These are phyloP conservation scores for Hofmannophila pseudospretella DNA, from an alignment of 2,888 invertebrate species.

Conservation along the genomic window DNA sequence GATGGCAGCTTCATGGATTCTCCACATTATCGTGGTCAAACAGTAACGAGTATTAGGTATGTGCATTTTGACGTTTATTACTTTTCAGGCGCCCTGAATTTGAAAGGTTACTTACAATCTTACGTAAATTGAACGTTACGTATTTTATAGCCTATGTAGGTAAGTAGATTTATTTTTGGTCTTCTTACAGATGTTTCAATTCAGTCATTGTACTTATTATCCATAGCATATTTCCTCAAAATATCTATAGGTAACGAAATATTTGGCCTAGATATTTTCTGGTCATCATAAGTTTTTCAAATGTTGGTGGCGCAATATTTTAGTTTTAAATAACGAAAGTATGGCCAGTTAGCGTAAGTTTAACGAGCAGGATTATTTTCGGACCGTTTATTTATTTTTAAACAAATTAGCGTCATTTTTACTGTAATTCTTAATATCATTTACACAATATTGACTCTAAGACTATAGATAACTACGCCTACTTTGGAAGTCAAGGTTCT, in stretches of 20 bases:
- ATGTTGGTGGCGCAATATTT: conserved; percentile 5
- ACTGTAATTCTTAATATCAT: too few species aligned
- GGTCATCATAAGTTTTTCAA: conserved; percentile 4
- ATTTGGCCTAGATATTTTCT: conserved; percentile 5
- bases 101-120: conserved; percentile 42
- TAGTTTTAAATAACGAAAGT: conserved; percentile 13
- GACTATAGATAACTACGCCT: too few species aligned
- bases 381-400: conserved; percentile 5
- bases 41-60: too few species aligned
- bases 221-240: neutral
- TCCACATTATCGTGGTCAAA: too few species aligned
- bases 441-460: too few species aligned
- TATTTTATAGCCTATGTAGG: conserved; percentile 43
- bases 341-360: conserved; percentile 19
- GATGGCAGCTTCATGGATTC: too few species aligned
- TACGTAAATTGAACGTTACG: conserved; percentile 31
- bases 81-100: conserved; percentile 51
- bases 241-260: neutral
- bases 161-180: conserved; percentile 46
- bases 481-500: too few species aligned
- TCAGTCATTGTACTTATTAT: neutral
- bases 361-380: conserved; percentile 15
- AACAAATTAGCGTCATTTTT: too few species aligned
- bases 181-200: conserved; percentile 41
- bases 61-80: conserved; percentile 43